These are phyloP conservation scores for Isaurus tuberculatus DNA, from an alignment of 92 coral and sea anemone genomes.

Conservation along the genomic window DNA sequence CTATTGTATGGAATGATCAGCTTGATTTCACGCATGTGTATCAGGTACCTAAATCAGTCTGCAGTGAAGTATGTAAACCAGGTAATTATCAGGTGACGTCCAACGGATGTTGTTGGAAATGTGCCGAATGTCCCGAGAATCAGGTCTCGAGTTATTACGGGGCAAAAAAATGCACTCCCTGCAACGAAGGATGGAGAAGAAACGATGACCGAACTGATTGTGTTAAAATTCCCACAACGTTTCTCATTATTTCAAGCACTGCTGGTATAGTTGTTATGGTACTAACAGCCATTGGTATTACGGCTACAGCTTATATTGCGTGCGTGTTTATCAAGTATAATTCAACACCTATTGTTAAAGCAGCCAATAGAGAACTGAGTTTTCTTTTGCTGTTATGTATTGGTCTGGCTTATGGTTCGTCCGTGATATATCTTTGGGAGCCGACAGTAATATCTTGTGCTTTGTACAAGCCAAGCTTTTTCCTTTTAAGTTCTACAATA, in stretches of 20 bases:
- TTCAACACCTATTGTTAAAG: conserved; percentile 75
- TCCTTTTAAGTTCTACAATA: conserved; percentile 70
- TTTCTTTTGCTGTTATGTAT: conserved; percentile 72
- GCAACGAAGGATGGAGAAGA: conserved; percentile 65
- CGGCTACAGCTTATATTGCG: conserved; percentile 58
- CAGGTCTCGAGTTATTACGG: conserved; percentile 54
- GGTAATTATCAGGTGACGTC: conserved; percentile 76
- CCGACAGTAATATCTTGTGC: conserved; percentile 65
- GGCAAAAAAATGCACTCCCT: conserved; percentile 70
- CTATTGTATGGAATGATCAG: conserved; percentile 65
- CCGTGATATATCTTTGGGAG: conserved; percentile 70
- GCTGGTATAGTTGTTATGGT: conserved; percentile 51
- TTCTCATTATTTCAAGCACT: conserved; percentile 59
- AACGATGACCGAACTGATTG: conserved; percentile 65
- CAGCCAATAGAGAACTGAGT: conserved; percentile 81
- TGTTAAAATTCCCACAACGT: conserved; percentile 62
- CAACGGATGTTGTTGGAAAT: conserved; percentile 82
- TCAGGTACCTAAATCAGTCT: conserved; percentile 72
- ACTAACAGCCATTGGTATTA: conserved; percentile 62
- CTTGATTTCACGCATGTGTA: conserved; percentile 24
- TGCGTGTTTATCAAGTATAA: conserved; percentile 64
- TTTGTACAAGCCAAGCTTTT: conserved; percentile 66
- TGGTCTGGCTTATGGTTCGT: conserved; percentile 68
- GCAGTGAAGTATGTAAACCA: conserved; percentile 73
- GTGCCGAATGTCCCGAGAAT: conserved; percentile 68